Percentiles rank a stretch among this genome's conserved stretches.
Conservation (phyloP, 2,797 vertebrate genomes). For the Gallirallus australis region DNA sequence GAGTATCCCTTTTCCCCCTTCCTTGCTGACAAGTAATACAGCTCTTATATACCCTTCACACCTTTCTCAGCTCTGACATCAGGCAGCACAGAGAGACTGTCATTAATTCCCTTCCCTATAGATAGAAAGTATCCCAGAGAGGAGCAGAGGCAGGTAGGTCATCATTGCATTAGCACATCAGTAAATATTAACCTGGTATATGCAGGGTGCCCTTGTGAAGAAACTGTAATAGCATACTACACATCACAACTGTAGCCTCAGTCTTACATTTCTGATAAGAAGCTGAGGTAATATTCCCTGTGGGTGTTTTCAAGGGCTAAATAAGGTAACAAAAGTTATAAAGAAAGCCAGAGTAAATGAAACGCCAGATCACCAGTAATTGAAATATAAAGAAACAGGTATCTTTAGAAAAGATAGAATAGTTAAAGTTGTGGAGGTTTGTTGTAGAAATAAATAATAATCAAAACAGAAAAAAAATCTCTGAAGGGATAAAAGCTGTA, state of each 20-base stretch:
- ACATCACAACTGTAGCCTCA: not conserved
- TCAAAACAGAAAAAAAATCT: not conserved
- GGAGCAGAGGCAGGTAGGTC: conserved; percentile 50
- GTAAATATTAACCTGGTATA: conserved; percentile 47
- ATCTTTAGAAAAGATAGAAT: not conserved
- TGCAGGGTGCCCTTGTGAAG: not conserved
- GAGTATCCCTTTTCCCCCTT: conserved; percentile 25
- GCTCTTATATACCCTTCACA: conserved; percentile 74
- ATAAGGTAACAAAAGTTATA: conserved; percentile 39
- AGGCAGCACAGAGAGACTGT: conserved; percentile 62
- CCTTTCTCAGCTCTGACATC: conserved; percentile 75
- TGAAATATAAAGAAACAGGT: not conserved
- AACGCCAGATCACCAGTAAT: not conserved
- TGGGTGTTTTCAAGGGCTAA: conserved; percentile 56
- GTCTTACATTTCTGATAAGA: conserved; percentile 31
- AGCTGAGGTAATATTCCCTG: conserved; percentile 45
- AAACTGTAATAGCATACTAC: not conserved
- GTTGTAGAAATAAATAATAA: not conserved
- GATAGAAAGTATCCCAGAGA: conserved; percentile 56
- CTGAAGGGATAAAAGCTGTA: not conserved
- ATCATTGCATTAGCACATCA: not conserved
- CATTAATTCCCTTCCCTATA: conserved; percentile 42
- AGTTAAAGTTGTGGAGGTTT: not conserved
- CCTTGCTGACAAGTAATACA: conserved; percentile 18
- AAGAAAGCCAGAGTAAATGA: not conserved